These are phyloP conservation scores for Misgurnus anguillicaudatus DNA, from an alignment of 2,113 vertebrate species.

Conservation along the genomic window DNA sequence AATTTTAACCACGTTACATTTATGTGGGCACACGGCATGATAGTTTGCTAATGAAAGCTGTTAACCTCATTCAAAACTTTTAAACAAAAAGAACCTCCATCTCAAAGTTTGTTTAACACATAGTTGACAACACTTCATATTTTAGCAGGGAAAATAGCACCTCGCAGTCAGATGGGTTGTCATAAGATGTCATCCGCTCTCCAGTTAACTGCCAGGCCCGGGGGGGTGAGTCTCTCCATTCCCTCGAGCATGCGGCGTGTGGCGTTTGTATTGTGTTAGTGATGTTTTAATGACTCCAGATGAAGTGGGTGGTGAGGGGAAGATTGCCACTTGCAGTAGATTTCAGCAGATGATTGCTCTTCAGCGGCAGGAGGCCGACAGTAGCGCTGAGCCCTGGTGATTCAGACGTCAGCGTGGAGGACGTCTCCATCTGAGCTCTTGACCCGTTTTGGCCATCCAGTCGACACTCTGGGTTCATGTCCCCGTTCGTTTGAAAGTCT, in stretches of 20 bases:
- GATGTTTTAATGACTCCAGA: slow-evolving; percentile 55
- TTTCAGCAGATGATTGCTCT: slow-evolving; percentile 47
- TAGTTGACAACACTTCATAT: slow-evolving; percentile 26
- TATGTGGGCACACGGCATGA: slow-evolving; percentile 5
- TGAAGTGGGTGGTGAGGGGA: slow-evolving; percentile 53
- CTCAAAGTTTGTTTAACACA: slow-evolving; percentile 42
- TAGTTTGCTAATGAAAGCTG: slow-evolving; percentile 1
- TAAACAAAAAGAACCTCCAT: slow-evolving; percentile 23
- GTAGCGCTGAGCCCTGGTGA: background rate
- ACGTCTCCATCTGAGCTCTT: slow-evolving; percentile 36
- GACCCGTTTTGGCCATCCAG: slow-evolving; percentile 13
- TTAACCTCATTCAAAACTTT: slow-evolving; percentile 34
- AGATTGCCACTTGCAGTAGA: slow-evolving; percentile 55
- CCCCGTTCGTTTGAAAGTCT: background rate
- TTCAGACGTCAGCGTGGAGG: slow-evolving; percentile 24
- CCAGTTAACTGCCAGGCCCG: slow-evolving; percentile 40
- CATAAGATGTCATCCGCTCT: slow-evolving; percentile 44
- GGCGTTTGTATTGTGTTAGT: slow-evolving; percentile 47
- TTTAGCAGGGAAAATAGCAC: slow-evolving; percentile 47
- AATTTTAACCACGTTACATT: background rate
- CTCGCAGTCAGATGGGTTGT: slow-evolving; percentile 36
- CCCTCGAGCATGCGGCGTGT: slow-evolving; percentile 13
- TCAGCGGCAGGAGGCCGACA: slow-evolving; percentile 28
- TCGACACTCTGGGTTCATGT: background rate
- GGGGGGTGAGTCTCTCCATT: slow-evolving; percentile 11